Evolutionary conservation across 2,797 vertebrate genomes (phyloP).

Genomic region (Gymnodraco acuticeps): DNA sequence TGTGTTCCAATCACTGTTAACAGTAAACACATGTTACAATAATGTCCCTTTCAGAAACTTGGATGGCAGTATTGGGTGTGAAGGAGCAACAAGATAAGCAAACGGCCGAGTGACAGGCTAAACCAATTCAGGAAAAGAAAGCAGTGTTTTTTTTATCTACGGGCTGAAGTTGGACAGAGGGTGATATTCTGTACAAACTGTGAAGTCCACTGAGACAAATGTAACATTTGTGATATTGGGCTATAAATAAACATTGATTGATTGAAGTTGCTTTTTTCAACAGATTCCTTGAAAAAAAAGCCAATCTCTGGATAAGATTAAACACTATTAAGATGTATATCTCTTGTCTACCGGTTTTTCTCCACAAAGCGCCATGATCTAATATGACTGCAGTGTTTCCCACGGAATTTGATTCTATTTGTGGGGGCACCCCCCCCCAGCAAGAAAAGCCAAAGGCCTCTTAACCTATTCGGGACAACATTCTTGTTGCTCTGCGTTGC

Average conservation of each 20-base stretch:
- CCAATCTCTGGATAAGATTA: neutral
- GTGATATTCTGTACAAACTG: no score
- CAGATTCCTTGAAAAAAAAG: neutral
- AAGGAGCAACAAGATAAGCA: slow-evolving; percentile 33
- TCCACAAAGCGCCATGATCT: neutral
- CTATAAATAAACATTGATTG: no score
- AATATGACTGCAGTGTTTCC: neutral
- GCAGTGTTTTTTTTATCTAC: no score
- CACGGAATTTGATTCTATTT: no score
- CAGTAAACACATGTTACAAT: neutral
- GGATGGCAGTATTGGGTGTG: slow-evolving; percentile 37
- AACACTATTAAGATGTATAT: neutral
- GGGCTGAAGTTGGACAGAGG: no score
- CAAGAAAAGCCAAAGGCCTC: no score
- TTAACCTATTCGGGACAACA: no score
- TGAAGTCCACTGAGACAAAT: no score
- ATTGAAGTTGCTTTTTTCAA: no score
- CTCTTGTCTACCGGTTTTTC: slow-evolving; percentile 1
- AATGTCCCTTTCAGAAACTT: slow-evolving; percentile 7
- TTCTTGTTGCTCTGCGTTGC: no score
- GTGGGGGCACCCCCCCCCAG: no score
- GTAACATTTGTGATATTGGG: no score
- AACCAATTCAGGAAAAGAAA: slow-evolving; percentile 9
- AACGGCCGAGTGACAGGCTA: neutral
- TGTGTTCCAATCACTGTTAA: slow-evolving; percentile 22